Base-by-base conservation (phyloP, 2,797 vertebrate species). In the Enteromius trimaculatus region DNA sequence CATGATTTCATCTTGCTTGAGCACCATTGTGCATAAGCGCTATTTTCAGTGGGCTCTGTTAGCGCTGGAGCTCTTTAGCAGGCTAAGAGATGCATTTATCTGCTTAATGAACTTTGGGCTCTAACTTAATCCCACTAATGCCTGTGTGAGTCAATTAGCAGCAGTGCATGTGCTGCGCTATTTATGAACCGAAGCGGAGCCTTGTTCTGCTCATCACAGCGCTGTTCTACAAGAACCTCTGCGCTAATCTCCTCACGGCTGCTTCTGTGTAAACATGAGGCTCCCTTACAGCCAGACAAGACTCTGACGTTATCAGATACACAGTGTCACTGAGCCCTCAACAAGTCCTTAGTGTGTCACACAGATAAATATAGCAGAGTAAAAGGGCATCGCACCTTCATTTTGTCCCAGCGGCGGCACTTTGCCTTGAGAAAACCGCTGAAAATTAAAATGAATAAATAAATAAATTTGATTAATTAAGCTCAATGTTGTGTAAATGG, bases 91-190 rank as follows among this genome's bases (percentile, higher is more conserved):
- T 92, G 92, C 94, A 95, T 95, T 95, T 94, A 94, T 95, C 94
- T 93, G 90, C 84, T 89, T 95, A 95, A 95, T 95, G 94, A 95
- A 95, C 95, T 95, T 95, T 95, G 91, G 93, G 93, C 91, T 90
- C 90, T 95, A 95, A 95, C 94, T 94, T 93, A 95, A 95, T 95
- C 94, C 93, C 92, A 87, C 93, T 95, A 95, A 95, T 95, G 94
- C 94, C 93, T 94, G 94, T 92, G 93, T 94, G 94, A 95, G 95
- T 95, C 93, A 95, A 95, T 95, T 95, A 95, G 94, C 84, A 68
- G 91, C 88, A 90, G 92, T 88, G 91, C 93, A 94, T 94, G 93
- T 92, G 94, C 92, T 91, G 92, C 66, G 77, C 92, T 93, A 94
- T 94, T 94, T 94, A 95, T 94, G 93, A 91, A 92, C 90, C 87